Evolutionary conservation across 2,797 vertebrate species (phyloP).

Genomic region (Dendrocincla tyrannina): DNA sequence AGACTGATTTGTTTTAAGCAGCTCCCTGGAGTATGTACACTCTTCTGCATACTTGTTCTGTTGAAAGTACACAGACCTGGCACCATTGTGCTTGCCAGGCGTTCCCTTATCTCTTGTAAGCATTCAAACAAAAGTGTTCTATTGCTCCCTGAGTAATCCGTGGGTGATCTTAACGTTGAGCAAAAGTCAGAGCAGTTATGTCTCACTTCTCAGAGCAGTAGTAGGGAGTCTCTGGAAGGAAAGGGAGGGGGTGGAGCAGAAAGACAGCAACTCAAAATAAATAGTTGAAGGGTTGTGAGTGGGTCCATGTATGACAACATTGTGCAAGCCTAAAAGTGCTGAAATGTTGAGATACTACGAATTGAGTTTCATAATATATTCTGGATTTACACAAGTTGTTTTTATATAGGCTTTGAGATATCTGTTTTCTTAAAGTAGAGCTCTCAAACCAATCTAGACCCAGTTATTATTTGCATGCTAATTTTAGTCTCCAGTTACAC

Average conservation of each 20-base stretch:
- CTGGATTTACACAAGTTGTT: not conserved
- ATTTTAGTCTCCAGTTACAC: not conserved
- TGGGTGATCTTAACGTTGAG: slow-evolving; percentile 42
- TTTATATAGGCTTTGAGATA: not conserved
- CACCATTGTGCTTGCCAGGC: slow-evolving; percentile 63
- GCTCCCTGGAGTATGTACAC: slow-evolving; percentile 18
- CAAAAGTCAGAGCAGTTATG: slow-evolving; percentile 37
- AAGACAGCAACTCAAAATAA: not conserved
- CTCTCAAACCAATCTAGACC: not conserved
- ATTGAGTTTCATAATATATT: not conserved
- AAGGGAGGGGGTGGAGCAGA: not conserved
- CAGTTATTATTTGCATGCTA: not conserved
- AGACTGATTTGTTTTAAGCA: slow-evolving; percentile 34
- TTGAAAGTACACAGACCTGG: slow-evolving; percentile 62
- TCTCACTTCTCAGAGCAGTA: slow-evolving; percentile 6
- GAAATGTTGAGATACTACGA: not conserved
- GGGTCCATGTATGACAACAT: not conserved
- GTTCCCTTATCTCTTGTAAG: slow-evolving; percentile 60
- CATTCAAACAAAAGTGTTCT: slow-evolving; percentile 64
- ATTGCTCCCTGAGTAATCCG: slow-evolving; percentile 32
- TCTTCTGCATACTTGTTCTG: slow-evolving; percentile 47
- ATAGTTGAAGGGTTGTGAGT: not conserved
- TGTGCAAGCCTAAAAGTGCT: not conserved
- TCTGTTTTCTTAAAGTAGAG: not conserved
- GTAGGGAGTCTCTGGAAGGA: not conserved